A percentile compares a stretch with the other conserved stretches of the same genome.
Evolutionary conservation across 2,888 invertebrate genomes (phyloP).

Genomic region (Cosmia trapezina): DNA sequence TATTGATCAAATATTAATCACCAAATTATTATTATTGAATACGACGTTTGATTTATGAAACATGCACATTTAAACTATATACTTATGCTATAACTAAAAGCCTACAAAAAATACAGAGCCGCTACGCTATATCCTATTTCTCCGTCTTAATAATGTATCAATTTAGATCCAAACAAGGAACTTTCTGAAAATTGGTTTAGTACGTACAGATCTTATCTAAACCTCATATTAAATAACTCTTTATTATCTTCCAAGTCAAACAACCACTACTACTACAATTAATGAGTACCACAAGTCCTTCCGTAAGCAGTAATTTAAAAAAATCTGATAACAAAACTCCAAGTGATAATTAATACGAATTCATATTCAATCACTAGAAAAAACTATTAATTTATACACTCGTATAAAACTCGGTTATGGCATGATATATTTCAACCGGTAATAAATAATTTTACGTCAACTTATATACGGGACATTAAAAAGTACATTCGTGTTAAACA

Average conservation of each 20-base stretch:
- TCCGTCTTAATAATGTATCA: not conserved
- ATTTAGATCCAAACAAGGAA: constrained; percentile 28
- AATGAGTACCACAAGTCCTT: constrained; percentile 39
- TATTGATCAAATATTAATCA: too few species aligned
- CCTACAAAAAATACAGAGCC: not conserved
- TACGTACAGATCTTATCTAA: constrained; percentile 33
- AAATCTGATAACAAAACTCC: constrained; percentile 46
- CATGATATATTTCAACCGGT: constrained; percentile 39
- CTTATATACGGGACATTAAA: constrained; percentile 48
- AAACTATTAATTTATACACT: constrained; percentile 31
- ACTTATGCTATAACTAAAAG: not conserved
- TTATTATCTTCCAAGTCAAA: constrained; percentile 39
- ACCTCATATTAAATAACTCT: not conserved
- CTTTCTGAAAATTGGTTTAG: constrained; percentile 1
- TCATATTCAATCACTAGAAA: constrained; percentile 35
- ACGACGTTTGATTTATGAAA: not conserved
- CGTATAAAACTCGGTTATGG: constrained; percentile 16
- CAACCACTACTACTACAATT: constrained; percentile 3
- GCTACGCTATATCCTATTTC: constrained; percentile 1
- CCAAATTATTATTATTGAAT: not conserved
- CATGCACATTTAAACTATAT: constrained; percentile 5
- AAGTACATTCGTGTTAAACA: constrained; percentile 43
- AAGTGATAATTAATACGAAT: constrained; percentile 50
- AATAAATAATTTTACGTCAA: constrained; percentile 56
- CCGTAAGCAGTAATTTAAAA: constrained; percentile 39